These are phyloP conservation scores for Desmophyllum pertusum DNA, from an alignment of 92 coral and sea anemone genomes.

Conservation along the genomic window DNA sequence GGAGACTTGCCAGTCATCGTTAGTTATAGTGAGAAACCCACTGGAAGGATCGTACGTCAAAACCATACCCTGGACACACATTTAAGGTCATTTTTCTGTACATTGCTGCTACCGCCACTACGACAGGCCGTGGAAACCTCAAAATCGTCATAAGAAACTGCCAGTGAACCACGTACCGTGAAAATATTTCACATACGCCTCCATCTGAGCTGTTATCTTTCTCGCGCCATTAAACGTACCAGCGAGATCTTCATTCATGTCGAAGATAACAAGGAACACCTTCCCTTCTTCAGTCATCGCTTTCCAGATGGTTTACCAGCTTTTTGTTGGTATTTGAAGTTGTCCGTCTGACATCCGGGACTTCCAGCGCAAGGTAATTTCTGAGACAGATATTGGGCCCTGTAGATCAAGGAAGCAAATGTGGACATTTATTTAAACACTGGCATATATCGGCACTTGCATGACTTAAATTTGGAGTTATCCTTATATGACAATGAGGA, in stretches of 20 bases:
- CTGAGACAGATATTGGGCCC: conserved; percentile 3
- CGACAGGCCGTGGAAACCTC: neutral
- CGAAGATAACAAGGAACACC: neutral
- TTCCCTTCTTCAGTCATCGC: neutral
- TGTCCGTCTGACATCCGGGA: neutral
- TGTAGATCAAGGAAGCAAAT: neutral
- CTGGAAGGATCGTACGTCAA: neutral
- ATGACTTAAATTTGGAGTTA: neutral
- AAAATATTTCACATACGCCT: neutral
- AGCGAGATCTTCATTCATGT: neutral
- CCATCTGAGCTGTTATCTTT: neutral
- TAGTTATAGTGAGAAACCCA: neutral
- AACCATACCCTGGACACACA: neutral
- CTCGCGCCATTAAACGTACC: neutral
- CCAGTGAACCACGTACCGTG: neutral
- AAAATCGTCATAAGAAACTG: neutral
- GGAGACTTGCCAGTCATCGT: neutral
- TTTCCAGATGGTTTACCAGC: neutral
- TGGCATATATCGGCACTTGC: too few species aligned
- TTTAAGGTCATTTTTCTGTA: neutral
- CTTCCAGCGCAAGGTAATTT: neutral
- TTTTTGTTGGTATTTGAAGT: neutral
- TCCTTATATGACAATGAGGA: too few species aligned
- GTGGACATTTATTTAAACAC: too few species aligned
- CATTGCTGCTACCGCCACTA: neutral